Conservation (phyloP, 2,888 invertebrate species). For the Apodemia zela region DNA sequence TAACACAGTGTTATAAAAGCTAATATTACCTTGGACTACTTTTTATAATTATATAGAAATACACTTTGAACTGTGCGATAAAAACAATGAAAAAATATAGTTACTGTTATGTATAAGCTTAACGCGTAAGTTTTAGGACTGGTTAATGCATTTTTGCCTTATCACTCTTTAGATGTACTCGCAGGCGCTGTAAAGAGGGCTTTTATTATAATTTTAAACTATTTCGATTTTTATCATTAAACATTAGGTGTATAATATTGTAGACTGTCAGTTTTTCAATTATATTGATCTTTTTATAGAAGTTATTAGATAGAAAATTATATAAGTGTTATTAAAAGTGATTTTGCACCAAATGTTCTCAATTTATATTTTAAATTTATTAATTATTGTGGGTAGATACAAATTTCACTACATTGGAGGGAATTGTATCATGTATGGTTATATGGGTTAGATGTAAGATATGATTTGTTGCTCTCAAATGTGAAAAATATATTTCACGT, state of each 20-base stretch:
- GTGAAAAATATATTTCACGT: not conserved
- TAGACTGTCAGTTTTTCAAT: not conserved
- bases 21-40: too few species aligned
- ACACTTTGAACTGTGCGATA: not conserved
- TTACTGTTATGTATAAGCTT: slow-evolving; percentile 1
- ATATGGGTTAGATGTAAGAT: too few species aligned
- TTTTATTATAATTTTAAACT: not conserved
- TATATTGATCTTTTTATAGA: not conserved
- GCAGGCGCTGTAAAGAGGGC: not conserved
- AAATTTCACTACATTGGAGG: not conserved
- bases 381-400: not conserved
- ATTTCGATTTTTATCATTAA: not conserved
- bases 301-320: slow-evolving; percentile 6
- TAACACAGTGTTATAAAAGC: too few species aligned
- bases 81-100: slow-evolving; percentile 8
- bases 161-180: not conserved
- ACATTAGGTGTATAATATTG: not conserved
- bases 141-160: not conserved
- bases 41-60: too few species aligned
- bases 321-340: slow-evolving; percentile 10
- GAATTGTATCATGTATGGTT: not conserved
- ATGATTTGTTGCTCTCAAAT: not conserved
- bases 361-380: not conserved
- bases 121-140: not conserved
- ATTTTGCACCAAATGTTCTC: slow-evolving; percentile 11